Evolutionary conservation across 2,113 vertebrate genomes (phyloP), one percentile per base, ranked within the genome.

Genomic region (Hippoglossus stenolepis): DNA sequence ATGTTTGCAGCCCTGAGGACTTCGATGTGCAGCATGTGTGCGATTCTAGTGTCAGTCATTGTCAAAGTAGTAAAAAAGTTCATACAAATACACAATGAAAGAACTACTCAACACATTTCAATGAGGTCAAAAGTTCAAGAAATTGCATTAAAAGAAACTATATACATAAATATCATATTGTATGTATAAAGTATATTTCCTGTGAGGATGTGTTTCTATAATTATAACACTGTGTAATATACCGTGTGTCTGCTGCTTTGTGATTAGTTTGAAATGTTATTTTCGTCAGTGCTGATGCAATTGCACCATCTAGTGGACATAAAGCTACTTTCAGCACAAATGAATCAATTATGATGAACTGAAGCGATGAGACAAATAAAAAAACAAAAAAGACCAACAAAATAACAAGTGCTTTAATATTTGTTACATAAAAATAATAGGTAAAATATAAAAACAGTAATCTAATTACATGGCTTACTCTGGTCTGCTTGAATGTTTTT

Each of bases 301-400:
- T 18, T 13, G 0, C 28, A 13, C 79, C 87, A 69, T 17, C 86
- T 80, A 67, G 81, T 83, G 89, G 83, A 73, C 17, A 8, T 2
- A 69, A 6, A 17, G 54, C 11, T 17, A 3, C 74, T 13, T 40
- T 20, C 62, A 74, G n/a, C n/a, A 45, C 1, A 51, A n/a, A 64
- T n/a, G 0, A 49, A 0, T 31, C 31, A 31, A 6, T 31, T 31
- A 8, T 56, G 21, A 17, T 38, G 21, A n/a, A 56, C 58, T 31
- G 13, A 51, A 74, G 43, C 7, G 7, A 15, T 24, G 43, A 2
- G n/a, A 59, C 40, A 59, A 4, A n/a, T 14, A 35, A 11, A 35
- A 1, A 45, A 26, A 28, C 4, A 14, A 47, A 9, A n/a, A 28
- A 51, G 51, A 17, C n/a, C 6, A 13, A 47, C 20, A 2, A 58